phyloP scores from a whole-genome alignment of 2,113 vertebrate species.

The Haliaeetus leucogaster region DNA sequence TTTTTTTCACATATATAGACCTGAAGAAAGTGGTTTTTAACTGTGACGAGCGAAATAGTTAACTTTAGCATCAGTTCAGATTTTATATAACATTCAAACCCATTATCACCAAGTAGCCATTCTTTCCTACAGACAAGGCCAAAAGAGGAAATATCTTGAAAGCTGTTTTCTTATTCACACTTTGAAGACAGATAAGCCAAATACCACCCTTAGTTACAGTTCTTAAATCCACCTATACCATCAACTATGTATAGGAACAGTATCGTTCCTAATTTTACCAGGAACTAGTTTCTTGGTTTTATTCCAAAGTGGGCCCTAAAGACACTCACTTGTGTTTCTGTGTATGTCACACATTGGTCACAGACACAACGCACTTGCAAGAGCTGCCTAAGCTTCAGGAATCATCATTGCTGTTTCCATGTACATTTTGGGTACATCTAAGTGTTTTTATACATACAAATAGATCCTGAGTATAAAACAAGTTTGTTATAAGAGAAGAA shows the following conservation, averaged over 20 bases:
- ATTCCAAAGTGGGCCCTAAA: not conserved
- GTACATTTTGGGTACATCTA: not conserved
- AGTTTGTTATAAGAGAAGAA: not conserved
- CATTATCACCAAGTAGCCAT: not conserved
- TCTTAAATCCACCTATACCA: not conserved
- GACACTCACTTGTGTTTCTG: not conserved
- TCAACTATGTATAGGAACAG: not conserved
- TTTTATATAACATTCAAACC: not conserved
- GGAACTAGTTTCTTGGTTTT: not conserved
- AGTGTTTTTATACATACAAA: not conserved
- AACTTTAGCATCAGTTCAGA: not conserved
- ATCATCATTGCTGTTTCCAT: not conserved
- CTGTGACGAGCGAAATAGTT: not conserved
- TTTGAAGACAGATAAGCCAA: not conserved
- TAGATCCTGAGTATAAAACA: not conserved
- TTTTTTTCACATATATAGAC: not conserved
- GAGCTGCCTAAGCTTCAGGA: not conserved
- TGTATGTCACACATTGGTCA: not conserved
- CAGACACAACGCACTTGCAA: not conserved
- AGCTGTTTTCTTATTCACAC: slow-evolving; percentile 5
- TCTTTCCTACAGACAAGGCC: not conserved
- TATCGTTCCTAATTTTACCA: not conserved
- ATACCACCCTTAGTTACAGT: not conserved
- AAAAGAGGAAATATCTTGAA: not conserved
- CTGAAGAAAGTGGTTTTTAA: not conserved